Evolutionary conservation across 1,140 invertebrate genomes (phyloP).

Genomic region (Megalopta genalis): DNA sequence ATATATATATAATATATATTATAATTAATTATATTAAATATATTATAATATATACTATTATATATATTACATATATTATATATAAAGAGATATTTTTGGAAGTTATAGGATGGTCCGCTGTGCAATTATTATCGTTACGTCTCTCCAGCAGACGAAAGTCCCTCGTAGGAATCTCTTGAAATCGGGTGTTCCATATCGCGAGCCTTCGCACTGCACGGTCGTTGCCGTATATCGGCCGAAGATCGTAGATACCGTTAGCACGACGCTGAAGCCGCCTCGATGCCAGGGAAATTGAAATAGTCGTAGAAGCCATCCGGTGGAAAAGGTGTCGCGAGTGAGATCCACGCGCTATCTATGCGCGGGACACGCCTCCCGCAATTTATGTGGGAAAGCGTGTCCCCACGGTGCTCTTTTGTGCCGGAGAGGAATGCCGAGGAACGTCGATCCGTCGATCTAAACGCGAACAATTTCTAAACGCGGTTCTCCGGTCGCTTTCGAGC

Average conservation of each 20-base stretch:
- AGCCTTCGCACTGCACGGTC: too few relatives aligned
- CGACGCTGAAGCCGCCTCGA: constrained; percentile 27
- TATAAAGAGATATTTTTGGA: too few relatives aligned
- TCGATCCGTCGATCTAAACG: background rate
- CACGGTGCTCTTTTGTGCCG: background rate
- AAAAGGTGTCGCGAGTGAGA: constrained; percentile 16
- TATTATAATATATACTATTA: too few relatives aligned
- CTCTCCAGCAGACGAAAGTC: too few relatives aligned
- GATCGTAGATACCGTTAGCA: constrained; percentile 49
- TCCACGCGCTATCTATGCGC: background rate
- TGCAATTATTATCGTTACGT: too few relatives aligned
- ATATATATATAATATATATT: too few relatives aligned
- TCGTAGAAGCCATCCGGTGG: constrained; percentile 11
- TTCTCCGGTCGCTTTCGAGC: background rate
- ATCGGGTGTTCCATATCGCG: too few relatives aligned
- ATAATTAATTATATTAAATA: too few relatives aligned
- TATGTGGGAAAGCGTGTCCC: background rate
- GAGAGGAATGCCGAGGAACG: background rate
- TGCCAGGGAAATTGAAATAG: constrained; percentile 32
- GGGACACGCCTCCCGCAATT: background rate
- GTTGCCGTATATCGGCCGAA: background rate
- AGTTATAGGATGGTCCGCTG: too few relatives aligned
- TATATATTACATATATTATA: too few relatives aligned
- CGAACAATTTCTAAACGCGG: background rate
- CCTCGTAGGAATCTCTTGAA: too few relatives aligned